These are phyloP conservation scores for Notodromas monacha DNA, from an alignment of 2,888 invertebrate species.

Conservation along the genomic window DNA sequence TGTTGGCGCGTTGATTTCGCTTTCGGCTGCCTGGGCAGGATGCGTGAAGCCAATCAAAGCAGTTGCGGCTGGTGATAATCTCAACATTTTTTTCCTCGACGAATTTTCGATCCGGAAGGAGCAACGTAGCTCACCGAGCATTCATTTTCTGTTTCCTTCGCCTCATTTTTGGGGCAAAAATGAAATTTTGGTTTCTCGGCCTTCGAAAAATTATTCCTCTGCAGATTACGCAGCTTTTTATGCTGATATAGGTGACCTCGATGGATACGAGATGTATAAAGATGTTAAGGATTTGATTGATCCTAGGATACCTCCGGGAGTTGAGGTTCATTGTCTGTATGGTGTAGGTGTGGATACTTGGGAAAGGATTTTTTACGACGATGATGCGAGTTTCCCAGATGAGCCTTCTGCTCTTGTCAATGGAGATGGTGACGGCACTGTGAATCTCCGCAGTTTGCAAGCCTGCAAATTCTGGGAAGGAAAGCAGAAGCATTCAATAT, in stretches of 20 bases:
- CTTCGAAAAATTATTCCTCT: conserved; percentile 43
- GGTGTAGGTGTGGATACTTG: conserved; percentile 16
- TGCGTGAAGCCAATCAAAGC: conserved; percentile 78
- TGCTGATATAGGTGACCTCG: conserved; percentile 40
- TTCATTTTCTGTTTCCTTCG: conserved; percentile 81
- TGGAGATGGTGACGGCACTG: conserved; percentile 90
- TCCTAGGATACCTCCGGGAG: conserved; percentile 43
- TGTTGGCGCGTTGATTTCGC: conserved; percentile 39
- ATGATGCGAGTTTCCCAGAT: conserved; percentile 5
- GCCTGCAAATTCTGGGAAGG: conserved; percentile 41
- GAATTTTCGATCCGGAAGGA: conserved; percentile 44
- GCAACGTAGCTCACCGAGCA: conserved; percentile 73
- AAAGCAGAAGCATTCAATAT: conserved; percentile 20
- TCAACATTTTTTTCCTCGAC: conserved; percentile 52
- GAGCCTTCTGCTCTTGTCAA: conserved; percentile 27
- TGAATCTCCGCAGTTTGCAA: conserved; percentile 50
- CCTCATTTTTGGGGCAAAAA: conserved; percentile 46
- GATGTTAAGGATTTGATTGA: conserved; percentile 34
- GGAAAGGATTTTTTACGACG: conserved; percentile 10
- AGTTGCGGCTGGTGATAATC: conserved; percentile 78
- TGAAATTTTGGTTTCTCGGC: conserved; percentile 42
- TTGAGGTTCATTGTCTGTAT: conserved; percentile 33
- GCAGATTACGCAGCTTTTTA: conserved; percentile 38
- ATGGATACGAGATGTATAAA: conserved; percentile 63
- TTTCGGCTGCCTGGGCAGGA: conserved; percentile 85